A percentile compares a stretch with the other conserved stretches of the same genome.
These are phyloP conservation scores for human DNA, from an alignment of 2,113 vertebrate genomes.

Conservation along the genomic window DNA sequence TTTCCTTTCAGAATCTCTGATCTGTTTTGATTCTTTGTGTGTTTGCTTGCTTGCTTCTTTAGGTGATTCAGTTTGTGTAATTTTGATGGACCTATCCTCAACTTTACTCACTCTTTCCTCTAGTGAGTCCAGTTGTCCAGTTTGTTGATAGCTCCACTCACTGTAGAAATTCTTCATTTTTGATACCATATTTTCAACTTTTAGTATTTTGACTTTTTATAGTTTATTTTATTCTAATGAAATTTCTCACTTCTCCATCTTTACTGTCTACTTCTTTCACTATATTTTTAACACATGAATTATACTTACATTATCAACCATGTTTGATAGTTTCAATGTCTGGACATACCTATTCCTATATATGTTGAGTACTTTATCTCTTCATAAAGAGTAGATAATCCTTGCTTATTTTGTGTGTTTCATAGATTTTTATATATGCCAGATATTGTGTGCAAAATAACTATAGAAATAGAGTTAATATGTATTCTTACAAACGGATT, in stretches of 20 bases:
- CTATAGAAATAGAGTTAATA: background rate
- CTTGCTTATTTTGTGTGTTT: background rate
- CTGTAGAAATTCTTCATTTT: background rate
- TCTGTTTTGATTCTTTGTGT: background rate
- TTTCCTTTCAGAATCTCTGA: background rate
- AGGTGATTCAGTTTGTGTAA: background rate
- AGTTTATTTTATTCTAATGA: background rate
- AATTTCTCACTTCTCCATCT: background rate
- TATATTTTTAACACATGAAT: background rate
- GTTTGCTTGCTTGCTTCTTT: background rate
- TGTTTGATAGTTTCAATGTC: background rate
- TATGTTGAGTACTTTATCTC: background rate
- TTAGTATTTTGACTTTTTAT: background rate
- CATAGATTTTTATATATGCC: background rate
- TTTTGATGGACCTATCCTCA: background rate
- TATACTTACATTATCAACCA: background rate
- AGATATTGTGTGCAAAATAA: background rate
- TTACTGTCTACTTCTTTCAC: background rate
- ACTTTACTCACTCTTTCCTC: background rate
- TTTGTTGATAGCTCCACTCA: background rate
- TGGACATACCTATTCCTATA: background rate
- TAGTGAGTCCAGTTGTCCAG: background rate
- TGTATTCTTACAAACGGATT: background rate
- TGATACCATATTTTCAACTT: background rate
- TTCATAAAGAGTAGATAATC: background rate